Evolutionary conservation across 2,797 vertebrate genomes (phyloP), one percentile per base, ranked within the genome.

Genomic region (Dryobates pubescens): DNA sequence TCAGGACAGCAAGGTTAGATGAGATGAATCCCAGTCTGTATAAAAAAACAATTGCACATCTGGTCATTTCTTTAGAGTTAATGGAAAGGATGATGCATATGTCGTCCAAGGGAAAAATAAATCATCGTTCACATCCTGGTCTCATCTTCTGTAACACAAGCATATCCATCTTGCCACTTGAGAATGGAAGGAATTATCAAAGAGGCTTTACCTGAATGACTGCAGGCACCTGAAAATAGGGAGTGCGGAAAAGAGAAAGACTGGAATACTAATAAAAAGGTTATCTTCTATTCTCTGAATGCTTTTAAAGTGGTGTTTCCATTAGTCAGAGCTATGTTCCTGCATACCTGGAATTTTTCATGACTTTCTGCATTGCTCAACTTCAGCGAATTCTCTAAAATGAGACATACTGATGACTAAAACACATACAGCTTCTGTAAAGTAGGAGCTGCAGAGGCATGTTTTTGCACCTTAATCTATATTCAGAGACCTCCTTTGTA

Each of bases 101-200:
- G 64, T 82, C 91, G 80, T 89, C 88, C 70, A 41, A 71, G 83
- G 86, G 88, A 80, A 93, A 93, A 94, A 96, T 84, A 94, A 95
- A 89, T 95, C 92, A 92, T 38, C 72, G 80, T 27, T 94, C 90
- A 74, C 81, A 80, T 89, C 71, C 82, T 51, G 73, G 59, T 56
- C 77, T 92, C 92, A 93, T 86, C 92, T 92, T 47, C 68, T 81
- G 54, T 92, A 91, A 30, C 85, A 74, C 68, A 58, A 43, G 61
- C 36, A 45, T 64, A 86, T 82, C 87, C 62, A 57, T 93, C 82
- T 88, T 88, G 38, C 4, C 1, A 0, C 30, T 70, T 38, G 71
- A 76, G 82, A 84, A 68, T 59, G 74, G 71, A 83, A 79, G 84
- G 71, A 81, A 64, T 74, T 43, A 93, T 89, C 87, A 95, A 88